Evolutionary conservation across 2,888 invertebrate species (phyloP).

Genomic region (Netelia virgata): DNA sequence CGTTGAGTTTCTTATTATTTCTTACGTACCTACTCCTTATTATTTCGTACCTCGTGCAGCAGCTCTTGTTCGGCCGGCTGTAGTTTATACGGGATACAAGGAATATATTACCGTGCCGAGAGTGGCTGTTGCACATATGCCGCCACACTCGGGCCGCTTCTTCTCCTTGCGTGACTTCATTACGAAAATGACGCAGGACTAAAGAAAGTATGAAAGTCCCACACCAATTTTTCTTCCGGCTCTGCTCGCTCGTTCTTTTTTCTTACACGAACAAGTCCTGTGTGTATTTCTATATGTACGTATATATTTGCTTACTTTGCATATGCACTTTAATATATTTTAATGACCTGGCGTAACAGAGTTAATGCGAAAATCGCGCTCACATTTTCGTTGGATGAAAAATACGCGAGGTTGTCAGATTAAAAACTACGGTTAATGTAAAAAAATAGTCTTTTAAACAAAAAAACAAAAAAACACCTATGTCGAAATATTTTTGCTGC

Average conservation of each 20-base stretch:
- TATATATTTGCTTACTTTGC: too few relatives aligned
- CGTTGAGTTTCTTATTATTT: constrained; percentile 56
- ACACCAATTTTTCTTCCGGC: constrained; percentile 38
- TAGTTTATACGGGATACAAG: constrained; percentile 65
- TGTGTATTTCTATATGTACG: too few relatives aligned
- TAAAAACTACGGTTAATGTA: too few relatives aligned
- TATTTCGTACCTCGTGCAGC: constrained; percentile 11
- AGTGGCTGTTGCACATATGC: constrained; percentile 23
- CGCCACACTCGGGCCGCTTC: constrained; percentile 12
- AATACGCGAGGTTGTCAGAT: too few relatives aligned
- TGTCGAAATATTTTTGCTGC: too few relatives aligned
- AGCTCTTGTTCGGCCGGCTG: constrained; percentile 23
- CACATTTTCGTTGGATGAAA: too few relatives aligned
- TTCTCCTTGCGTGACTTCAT: constrained; percentile 74
- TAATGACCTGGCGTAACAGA: not conserved
- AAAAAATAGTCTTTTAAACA: too few relatives aligned
- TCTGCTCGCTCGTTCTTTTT: too few relatives aligned
- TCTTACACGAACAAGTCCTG: too few relatives aligned
- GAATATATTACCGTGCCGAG: constrained; percentile 56
- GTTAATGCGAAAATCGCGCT: too few relatives aligned
- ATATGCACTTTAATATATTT: not conserved
- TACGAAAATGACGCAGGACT: constrained; percentile 69
- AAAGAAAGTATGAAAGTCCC: constrained; percentile 49
- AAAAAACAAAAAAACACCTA: too few relatives aligned
- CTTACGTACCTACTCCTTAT: constrained; percentile 31